Evolutionary conservation across 2,888 invertebrate genomes (phyloP), one percentile per base, ranked within the genome.

Genomic region (Odontocolon sp.): DNA sequence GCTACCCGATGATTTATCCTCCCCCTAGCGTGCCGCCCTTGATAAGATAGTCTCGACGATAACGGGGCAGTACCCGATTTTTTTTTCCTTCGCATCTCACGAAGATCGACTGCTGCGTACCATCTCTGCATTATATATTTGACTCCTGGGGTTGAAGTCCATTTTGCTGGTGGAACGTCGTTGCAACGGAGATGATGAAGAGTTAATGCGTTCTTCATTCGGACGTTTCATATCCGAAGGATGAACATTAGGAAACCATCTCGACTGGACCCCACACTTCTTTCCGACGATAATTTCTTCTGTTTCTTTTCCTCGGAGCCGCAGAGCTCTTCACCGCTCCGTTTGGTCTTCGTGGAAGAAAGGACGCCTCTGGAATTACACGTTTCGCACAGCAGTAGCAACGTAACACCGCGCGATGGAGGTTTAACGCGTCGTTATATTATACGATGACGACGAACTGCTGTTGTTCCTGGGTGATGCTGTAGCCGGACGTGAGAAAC

Each of bases 1-100:
- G 83, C 81, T 81, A 80, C 80, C 76, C 80, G 79, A 86, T 87
- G 87, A 87, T 87, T 87, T 87, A 87, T 86, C 84, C 83, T 79
- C 78, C 63, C 45, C 56, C 73, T 70, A 71, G 76, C 68, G 78
- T 71, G 79, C 77, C 82, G 68, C 70, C 80, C 79, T 83, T 86
- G 87, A 87, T 87, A 87, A 87, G 87, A 87, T 87, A 82, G 81
- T 80, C 81, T 80, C 80, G 68, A 71, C 70, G 74, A 75, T 75
- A 78, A 72, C 71, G 77, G 78, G 64, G 57, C 76, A n/a, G n/a
- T n/a, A n/a, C n/a, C n/a, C n/a, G n/a, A n/a, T n/a, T 16, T 33
- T 23, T 69, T 68, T 57, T 76, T 54, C 64, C 52, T 52, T 42
- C 63, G 68, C 69, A 72, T 77, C 77, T 63, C 42, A 45, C 33